phyloP scores from a whole-genome alignment of 2,888 invertebrate species.

The Ethmia dodecea region DNA sequence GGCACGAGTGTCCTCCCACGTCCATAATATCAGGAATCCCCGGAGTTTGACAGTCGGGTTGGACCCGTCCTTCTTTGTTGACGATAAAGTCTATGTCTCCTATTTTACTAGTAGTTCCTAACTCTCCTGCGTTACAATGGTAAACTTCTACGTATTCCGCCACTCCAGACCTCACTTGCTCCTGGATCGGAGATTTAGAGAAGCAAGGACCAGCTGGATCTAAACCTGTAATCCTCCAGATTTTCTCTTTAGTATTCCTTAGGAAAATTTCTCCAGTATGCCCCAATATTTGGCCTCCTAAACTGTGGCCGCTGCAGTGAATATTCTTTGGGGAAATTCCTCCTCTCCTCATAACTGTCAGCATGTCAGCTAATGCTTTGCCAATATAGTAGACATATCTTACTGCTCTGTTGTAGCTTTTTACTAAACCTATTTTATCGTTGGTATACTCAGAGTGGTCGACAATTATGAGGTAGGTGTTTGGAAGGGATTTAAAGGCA shows the following conservation, averaged over 20 bases:
- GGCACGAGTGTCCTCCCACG: slow-evolving; percentile 58
- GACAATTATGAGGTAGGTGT: slow-evolving; percentile 59
- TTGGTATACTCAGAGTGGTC: slow-evolving; percentile 65
- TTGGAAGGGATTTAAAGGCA: slow-evolving; percentile 46
- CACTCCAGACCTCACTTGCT: slow-evolving; percentile 71
- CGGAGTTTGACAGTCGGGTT: slow-evolving; percentile 72
- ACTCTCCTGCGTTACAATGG: slow-evolving; percentile 77
- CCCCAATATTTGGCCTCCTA: slow-evolving; percentile 60
- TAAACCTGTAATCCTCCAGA: slow-evolving; percentile 53
- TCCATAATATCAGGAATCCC: slow-evolving; percentile 51
- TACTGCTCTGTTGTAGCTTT: slow-evolving; percentile 60
- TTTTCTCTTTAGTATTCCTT: slow-evolving; percentile 39
- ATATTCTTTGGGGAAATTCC: slow-evolving; percentile 49
- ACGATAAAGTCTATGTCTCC: slow-evolving; percentile 78
- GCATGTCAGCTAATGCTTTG: slow-evolving; percentile 46
- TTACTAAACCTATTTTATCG: slow-evolving; percentile 43
- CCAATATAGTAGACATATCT: slow-evolving; percentile 60
- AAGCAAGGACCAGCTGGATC: slow-evolving; percentile 71
- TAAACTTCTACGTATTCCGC: slow-evolving; percentile 79
- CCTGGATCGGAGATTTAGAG: slow-evolving; percentile 47
- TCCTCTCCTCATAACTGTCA: slow-evolving; percentile 35
- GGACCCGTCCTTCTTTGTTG: slow-evolving; percentile 75
- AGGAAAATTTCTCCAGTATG: slow-evolving; percentile 47
- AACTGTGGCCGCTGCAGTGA: slow-evolving; percentile 61
- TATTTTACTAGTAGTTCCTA: slow-evolving; percentile 66